phyloP scores from a whole-genome alignment of 2,113 vertebrate genomes.

The Struthidea cinerea region DNA sequence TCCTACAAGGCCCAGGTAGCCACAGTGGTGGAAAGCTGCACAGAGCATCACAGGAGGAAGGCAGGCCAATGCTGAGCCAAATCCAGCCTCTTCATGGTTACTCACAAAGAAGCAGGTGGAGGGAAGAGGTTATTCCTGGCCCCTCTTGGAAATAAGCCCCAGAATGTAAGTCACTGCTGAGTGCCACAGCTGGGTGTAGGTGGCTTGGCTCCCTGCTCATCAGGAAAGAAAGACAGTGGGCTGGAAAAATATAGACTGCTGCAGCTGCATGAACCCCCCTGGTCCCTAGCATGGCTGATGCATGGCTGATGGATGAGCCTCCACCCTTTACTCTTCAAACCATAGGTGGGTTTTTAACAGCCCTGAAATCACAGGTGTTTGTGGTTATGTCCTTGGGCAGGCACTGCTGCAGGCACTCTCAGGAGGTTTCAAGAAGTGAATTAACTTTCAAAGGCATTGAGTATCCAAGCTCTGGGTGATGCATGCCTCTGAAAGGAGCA shows the following conservation, averaged over 20 bases:
- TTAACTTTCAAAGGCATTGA: background rate
- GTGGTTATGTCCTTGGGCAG: background rate
- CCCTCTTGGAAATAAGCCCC: background rate
- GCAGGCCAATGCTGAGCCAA: rapidly evolving
- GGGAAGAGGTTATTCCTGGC: background rate
- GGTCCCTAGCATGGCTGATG: background rate
- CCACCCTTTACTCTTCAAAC: background rate
- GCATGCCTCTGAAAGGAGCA: background rate
- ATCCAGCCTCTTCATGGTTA: background rate
- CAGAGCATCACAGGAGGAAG: background rate
- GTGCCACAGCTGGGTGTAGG: background rate
- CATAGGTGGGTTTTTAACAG: background rate
- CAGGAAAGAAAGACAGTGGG: background rate
- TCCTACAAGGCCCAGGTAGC: background rate
- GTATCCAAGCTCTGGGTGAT: background rate
- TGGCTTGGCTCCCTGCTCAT: background rate
- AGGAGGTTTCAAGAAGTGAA: background rate
- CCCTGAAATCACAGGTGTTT: background rate
- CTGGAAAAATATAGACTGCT: rapidly evolving
- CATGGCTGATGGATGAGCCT: rapidly evolving
- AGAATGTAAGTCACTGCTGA: background rate
- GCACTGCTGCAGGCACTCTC: background rate
- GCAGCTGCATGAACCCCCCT: too few species aligned
- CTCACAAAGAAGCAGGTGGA: background rate
- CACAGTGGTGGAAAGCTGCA: background rate